Conservation (phyloP, 2,797 vertebrate genomes). For the Emys orbicularis region DNA sequence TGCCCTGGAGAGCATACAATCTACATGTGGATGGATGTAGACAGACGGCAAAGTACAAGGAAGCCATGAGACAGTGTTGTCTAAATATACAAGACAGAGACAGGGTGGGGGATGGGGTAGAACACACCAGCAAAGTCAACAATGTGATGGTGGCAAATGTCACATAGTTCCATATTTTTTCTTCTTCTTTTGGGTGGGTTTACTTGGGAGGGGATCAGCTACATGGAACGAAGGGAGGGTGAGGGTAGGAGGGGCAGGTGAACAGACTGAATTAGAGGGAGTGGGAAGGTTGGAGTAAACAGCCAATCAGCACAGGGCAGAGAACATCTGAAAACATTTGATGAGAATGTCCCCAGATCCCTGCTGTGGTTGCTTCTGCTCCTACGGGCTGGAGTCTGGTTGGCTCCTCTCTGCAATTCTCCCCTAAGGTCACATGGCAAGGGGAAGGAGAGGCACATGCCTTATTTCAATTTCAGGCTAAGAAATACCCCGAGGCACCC, state of each 20-base stretch:
- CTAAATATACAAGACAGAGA: not conserved
- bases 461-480: not conserved
- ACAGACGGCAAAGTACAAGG: no score
- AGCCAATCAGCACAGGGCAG: not conserved
- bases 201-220: not conserved
- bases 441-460: not conserved
- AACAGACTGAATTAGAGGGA: not conserved
- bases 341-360: not conserved
- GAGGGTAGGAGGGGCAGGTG: not conserved
- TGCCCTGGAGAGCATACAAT: not conserved
- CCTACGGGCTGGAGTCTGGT: not conserved
- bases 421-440: not conserved
- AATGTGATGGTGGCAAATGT: not conserved
- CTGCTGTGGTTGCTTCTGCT: not conserved
- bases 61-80: not conserved
- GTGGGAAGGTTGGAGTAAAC: not conserved
- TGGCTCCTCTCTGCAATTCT: not conserved
- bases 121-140: not conserved
- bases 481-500: not conserved
- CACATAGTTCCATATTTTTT: not conserved
- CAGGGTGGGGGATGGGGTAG: not conserved
- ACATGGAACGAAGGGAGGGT: not conserved
- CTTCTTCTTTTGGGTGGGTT: not conserved
- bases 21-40: not conserved
- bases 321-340: not conserved